Percentiles rank a stretch among this genome's conserved stretches.
Evolutionary conservation across 2,113 vertebrate species (phyloP).

Genomic region (Antidorcas marsupialis): DNA sequence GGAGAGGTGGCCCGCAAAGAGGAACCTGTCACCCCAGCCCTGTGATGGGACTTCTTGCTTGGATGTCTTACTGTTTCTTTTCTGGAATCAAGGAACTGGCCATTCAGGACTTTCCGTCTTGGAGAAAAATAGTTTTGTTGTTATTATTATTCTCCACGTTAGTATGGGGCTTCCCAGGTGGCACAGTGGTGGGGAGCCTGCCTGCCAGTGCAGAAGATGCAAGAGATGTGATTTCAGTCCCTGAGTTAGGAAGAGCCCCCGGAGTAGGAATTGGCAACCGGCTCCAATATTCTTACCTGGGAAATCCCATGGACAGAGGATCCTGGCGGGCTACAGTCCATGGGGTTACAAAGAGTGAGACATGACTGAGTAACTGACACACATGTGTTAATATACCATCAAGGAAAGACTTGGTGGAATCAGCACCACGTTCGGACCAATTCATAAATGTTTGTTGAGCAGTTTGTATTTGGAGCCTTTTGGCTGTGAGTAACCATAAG

Average conservation of each 20-base stretch:
- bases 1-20: not conserved
- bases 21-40: not conserved
- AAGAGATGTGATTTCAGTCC: not conserved
- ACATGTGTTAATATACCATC: not conserved
- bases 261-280: not conserved
- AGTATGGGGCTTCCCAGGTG: not conserved
- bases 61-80: not conserved
- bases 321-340: not conserved
- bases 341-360: not conserved
- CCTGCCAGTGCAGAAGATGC: not conserved
- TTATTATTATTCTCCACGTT: not conserved
- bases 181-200: not conserved
- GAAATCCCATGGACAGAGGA: not conserved
- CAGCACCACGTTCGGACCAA: not conserved
- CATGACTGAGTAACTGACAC: not conserved
- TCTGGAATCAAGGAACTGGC: not conserved
- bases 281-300: not conserved
- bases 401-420: not conserved
- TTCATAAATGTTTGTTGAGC: not conserved
- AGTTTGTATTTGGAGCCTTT: not conserved
- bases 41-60: not conserved
- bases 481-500: not conserved
- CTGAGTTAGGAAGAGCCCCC: not conserved
- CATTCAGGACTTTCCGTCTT: not conserved
- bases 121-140: not conserved